phyloP scores from a whole-genome alignment of 1,140 invertebrate species.

The Odontomachus brunneus region DNA sequence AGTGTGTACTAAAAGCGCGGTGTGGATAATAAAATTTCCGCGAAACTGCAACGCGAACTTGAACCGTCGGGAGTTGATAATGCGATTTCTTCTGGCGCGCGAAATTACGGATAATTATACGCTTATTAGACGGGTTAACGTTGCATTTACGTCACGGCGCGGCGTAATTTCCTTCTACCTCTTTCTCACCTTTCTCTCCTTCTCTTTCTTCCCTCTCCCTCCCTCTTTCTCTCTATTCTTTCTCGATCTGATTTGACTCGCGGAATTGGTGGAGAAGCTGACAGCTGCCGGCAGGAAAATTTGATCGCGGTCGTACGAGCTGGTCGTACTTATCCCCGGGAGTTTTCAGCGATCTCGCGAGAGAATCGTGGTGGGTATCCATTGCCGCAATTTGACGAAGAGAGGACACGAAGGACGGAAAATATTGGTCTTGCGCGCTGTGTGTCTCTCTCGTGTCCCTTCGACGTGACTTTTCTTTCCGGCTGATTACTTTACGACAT shows the following conservation, averaged over 20 bases:
- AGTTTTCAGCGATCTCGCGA: background rate
- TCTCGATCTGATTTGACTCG: background rate
- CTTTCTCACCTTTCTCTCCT: background rate
- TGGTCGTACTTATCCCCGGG: background rate
- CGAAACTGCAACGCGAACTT: conserved; percentile 7
- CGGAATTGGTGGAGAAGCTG: background rate
- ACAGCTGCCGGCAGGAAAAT: background rate
- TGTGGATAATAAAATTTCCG: conserved; percentile 9
- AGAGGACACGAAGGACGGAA: background rate
- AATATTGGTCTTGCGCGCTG: conserved; percentile 29
- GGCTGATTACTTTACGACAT: conserved; percentile 40
- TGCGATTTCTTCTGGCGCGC: conserved; percentile 12
- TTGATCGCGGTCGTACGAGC: background rate
- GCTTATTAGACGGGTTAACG: conserved; percentile 10
- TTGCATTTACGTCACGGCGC: background rate
- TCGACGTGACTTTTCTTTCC: conserved; percentile 10
- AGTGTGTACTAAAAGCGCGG: background rate
- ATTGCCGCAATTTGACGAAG: conserved; percentile 10
- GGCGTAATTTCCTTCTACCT: background rate
- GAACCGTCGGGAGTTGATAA: conserved; percentile 39
- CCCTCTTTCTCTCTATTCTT: background rate
- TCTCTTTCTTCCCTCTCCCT: background rate
- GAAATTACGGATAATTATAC: conserved; percentile 24
- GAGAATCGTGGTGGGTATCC: conserved; percentile 9
- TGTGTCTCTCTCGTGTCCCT: conserved; percentile 25